These are phyloP conservation scores for Ateles fusciceps DNA, from an alignment of 2,797 vertebrate species.

Conservation along the genomic window DNA sequence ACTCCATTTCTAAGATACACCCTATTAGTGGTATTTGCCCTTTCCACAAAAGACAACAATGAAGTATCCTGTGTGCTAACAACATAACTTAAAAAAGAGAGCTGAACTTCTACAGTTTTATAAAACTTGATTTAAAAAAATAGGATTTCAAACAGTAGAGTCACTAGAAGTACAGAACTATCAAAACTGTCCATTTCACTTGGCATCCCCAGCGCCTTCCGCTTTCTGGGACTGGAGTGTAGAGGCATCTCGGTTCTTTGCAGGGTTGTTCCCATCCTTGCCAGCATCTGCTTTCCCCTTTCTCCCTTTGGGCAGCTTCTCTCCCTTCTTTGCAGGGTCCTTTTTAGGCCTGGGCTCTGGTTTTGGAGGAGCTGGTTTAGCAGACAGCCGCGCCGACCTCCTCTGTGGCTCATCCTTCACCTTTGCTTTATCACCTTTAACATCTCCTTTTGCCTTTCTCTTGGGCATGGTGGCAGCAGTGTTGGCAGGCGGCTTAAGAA, in stretches of 20 bases:
- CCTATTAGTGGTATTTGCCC: neutral
- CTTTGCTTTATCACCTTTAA: constrained; percentile 29
- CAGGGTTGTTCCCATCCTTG: neutral
- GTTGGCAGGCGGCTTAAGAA: neutral
- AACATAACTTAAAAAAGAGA: neutral
- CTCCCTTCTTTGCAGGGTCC: constrained; percentile 15
- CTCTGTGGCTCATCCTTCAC: constrained; percentile 47
- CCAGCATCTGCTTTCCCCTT: constrained; percentile 19
- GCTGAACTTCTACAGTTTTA: constrained; percentile 7
- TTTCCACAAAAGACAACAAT: neutral
- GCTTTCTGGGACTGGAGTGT: constrained; percentile 20
- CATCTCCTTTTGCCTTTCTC: constrained; percentile 51
- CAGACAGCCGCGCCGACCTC: constrained; percentile 42
- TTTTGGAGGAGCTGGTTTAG: constrained; percentile 52
- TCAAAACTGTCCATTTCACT: neutral
- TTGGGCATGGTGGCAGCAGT: constrained; percentile 27
- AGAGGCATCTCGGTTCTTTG: neutral
- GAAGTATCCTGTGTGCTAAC: neutral
- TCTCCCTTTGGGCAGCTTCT: constrained; percentile 26
- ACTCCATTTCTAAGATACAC: neutral
- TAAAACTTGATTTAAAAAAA: constrained; percentile 50
- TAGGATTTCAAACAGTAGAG: constrained; percentile 30
- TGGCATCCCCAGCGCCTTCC: neutral
- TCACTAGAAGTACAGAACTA: neutral
- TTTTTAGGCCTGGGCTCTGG: constrained; percentile 37